These are phyloP conservation scores for Holothuria scabra DNA, from an alignment of 53 echinoderm and acorn worm genomes.

Conservation along the genomic window DNA sequence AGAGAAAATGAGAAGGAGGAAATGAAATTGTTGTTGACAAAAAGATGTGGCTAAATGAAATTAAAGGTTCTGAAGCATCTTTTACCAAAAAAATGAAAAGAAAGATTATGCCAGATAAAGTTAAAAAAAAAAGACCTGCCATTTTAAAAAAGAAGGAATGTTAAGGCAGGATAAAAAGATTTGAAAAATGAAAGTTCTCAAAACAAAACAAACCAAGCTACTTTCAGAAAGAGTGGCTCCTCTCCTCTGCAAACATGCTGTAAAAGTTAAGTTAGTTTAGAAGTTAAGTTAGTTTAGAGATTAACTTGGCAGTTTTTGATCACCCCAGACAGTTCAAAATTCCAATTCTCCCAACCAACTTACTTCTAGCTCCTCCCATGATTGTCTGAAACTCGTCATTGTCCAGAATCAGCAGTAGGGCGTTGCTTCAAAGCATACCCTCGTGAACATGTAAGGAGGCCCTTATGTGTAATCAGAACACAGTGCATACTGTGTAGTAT, in stretches of 20 bases:
- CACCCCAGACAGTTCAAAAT: too few species aligned
- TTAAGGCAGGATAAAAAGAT: not conserved
- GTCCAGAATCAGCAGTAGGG: too few species aligned
- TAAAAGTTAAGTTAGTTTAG: not conserved
- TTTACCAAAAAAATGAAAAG: not conserved
- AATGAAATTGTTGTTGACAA: not conserved
- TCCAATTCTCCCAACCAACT: too few species aligned
- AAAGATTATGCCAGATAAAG: not conserved
- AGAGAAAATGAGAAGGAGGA: not conserved
- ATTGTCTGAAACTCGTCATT: too few species aligned
- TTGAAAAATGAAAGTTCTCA: not conserved
- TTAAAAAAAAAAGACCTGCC: not conserved
- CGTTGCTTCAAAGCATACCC: too few species aligned
- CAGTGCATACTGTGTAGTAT: too few species aligned
- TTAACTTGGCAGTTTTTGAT: too few species aligned
- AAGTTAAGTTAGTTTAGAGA: too few species aligned
- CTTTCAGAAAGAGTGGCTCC: not conserved
- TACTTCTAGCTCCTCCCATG: too few species aligned
- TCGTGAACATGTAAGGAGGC: too few species aligned
- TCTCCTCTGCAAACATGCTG: conserved; percentile 8
- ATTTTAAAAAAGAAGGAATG: conserved; percentile 1
- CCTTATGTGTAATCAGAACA: too few species aligned
- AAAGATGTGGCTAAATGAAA: too few species aligned
- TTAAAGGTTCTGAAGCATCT: not conserved
- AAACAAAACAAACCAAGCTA: not conserved